Conservation (phyloP, 2,888 invertebrate species). For the Callyntrura guangdongensis region DNA sequence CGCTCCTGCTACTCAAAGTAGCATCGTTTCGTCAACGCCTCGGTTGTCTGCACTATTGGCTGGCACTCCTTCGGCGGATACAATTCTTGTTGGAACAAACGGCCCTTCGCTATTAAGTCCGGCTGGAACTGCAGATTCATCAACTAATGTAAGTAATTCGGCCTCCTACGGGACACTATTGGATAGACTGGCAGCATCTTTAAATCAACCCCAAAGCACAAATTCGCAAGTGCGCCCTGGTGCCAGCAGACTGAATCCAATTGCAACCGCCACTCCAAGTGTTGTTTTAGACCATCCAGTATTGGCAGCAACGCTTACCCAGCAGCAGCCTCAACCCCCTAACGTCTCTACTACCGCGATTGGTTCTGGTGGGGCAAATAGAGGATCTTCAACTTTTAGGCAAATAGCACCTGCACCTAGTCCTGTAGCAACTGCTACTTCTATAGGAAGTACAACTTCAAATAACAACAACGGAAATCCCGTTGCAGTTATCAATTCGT, state of each 20-base stretch:
- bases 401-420: conserved; percentile 84
- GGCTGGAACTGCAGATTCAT: conserved; percentile 57
- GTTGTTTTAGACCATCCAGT: conserved; percentile 83
- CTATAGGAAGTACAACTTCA: conserved; percentile 44
- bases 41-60: conserved; percentile 88
- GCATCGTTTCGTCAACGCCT: conserved; percentile 87
- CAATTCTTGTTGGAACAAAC: conserved; percentile 87
- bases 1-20: conserved; percentile 63
- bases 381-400: conserved; percentile 78
- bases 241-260: conserved; percentile 81
- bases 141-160: conserved; percentile 35
- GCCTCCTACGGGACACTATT: conserved; percentile 82
- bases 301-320: conserved; percentile 82
- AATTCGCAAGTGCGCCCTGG: conserved; percentile 67
- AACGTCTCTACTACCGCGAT: not conserved
- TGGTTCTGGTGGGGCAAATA: conserved; percentile 32
- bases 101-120: conserved; percentile 61
- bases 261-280: conserved; percentile 83
- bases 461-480: conserved; percentile 26
- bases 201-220: conserved; percentile 72
- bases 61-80: conserved; percentile 89
- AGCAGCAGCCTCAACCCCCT: conserved; percentile 63
- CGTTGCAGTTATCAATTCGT: conserved; percentile 62
- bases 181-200: conserved; percentile 82
- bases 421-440: conserved; percentile 57